Conservation (phyloP, 2,888 invertebrate species). For the Noctua pronuba region DNA sequence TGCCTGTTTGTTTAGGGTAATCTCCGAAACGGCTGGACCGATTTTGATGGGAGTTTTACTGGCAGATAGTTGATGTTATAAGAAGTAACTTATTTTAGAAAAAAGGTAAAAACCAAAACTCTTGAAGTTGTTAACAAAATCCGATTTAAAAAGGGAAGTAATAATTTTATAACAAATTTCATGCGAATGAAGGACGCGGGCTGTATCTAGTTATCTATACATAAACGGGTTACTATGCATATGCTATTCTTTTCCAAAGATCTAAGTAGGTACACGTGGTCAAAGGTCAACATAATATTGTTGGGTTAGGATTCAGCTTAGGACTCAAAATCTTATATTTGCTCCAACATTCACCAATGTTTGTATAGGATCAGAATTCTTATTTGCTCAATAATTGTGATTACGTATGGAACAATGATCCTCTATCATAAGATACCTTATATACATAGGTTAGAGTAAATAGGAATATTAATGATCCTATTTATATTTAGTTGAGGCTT, state of each 20-base stretch:
- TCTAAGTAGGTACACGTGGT: conserved; percentile 31
- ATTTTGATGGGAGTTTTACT: too few relatives aligned
- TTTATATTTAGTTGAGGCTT: neutral
- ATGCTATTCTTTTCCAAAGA: conserved; percentile 26
- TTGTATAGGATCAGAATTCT: conserved; percentile 54
- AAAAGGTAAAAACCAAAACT: too few relatives aligned
- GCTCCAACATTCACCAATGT: conserved; percentile 41
- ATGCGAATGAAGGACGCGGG: neutral
- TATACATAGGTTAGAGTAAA: conserved; percentile 16
- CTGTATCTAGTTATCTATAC: neutral
- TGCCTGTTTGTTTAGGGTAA: too few relatives aligned
- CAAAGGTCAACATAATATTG: conserved; percentile 50
- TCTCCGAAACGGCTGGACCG: neutral
- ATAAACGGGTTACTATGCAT: neutral
- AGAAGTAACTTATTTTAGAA: too few relatives aligned
- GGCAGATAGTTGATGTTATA: too few relatives aligned
- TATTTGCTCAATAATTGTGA: conserved; percentile 61
- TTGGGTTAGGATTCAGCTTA: conserved; percentile 65
- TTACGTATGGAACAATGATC: conserved; percentile 54
- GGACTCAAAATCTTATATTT: conserved; percentile 62
- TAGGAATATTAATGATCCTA: conserved; percentile 26
- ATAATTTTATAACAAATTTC: neutral
- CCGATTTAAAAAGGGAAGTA: neutral
- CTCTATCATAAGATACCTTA: conserved; percentile 28
- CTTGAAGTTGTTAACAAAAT: too few relatives aligned